Conservation (phyloP, 2,113 vertebrate species). For the Chaetodon trifascialis region DNA sequence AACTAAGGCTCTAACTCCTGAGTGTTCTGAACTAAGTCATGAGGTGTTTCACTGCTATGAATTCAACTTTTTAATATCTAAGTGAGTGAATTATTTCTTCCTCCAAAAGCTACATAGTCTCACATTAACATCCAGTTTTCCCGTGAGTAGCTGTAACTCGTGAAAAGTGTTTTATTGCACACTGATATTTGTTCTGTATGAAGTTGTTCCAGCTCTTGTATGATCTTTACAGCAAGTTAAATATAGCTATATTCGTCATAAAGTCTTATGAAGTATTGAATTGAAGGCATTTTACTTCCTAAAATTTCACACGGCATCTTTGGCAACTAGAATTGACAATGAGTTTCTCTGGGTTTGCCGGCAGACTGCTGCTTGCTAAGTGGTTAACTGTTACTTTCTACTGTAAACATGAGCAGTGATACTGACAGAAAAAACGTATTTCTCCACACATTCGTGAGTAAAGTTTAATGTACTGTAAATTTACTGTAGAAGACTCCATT, state of each 20-base stretch:
- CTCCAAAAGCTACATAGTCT: background rate
- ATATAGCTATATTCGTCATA: background rate
- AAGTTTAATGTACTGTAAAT: conserved; percentile 33
- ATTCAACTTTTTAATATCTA: background rate
- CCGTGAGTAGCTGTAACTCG: background rate
- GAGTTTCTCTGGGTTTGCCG: background rate
- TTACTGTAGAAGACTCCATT: background rate
- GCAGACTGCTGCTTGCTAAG: too few species aligned
- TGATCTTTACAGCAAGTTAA: background rate
- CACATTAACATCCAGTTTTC: background rate
- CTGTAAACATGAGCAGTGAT: background rate
- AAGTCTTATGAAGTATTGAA: background rate
- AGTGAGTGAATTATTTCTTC: background rate
- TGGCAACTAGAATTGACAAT: background rate
- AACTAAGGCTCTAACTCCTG: too few species aligned
- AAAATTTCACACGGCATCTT: background rate
- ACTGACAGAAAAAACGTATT: background rate
- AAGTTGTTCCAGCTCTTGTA: background rate
- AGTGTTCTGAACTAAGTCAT: background rate
- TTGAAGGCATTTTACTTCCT: background rate
- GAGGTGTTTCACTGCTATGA: background rate
- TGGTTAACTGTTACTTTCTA: too few species aligned
- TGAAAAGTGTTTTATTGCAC: background rate
- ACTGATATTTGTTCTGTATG: background rate
- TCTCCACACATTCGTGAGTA: background rate